Base-by-base conservation (phyloP, 2,113 vertebrate species). In the Poeciliopsis prolifica region DNA sequence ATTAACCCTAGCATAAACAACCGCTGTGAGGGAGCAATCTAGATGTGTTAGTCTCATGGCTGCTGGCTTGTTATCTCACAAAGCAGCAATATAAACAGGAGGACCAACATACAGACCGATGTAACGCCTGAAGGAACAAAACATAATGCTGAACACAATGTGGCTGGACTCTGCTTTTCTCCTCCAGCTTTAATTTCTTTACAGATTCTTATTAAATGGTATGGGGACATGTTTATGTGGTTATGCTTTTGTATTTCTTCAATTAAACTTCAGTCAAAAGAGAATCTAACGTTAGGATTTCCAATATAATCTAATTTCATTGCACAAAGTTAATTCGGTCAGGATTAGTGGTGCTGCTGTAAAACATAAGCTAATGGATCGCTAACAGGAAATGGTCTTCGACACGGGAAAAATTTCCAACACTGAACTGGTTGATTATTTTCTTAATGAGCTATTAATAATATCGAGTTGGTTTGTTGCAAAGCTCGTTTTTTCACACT, bases 1-100 rank as follows among this genome's bases (percentile, higher is more conserved):
- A 88, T 80, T 85, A 89, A 89, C 83, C 75, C 65, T 68, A 51
- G 54, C 61, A 70, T 74, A 88, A 90, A 89, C 74, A 91, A 86
- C 72, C 15, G 33, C 80, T 83, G 76, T 68, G 72, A 81, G 76
- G 67, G 79, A 72, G 69, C 19, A 5, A 81, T 68, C 61, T 51
- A 84, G 78, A 86, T 70, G 78, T 85, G 81, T 85, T 84, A 68
- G 68, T 87, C 77, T 87, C 89, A 87, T 84, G 81, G 89, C 76
- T 83, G 51, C 72, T 51, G 68, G 77, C 77, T 80, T 85, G 80
- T 90, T 86, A 84, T 86, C 77, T 26, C 82, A 85, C 78, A 84
- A 88, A 74, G 81, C 74, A 74, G 28, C 66, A 82, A 82, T 74
- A 82, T 78, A 90, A 89, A 89, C 85, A 89, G 29, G 29, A 48